These are phyloP conservation scores for Dinoponera quadriceps DNA, from an alignment of 1,140 invertebrate species.

Conservation along the genomic window DNA sequence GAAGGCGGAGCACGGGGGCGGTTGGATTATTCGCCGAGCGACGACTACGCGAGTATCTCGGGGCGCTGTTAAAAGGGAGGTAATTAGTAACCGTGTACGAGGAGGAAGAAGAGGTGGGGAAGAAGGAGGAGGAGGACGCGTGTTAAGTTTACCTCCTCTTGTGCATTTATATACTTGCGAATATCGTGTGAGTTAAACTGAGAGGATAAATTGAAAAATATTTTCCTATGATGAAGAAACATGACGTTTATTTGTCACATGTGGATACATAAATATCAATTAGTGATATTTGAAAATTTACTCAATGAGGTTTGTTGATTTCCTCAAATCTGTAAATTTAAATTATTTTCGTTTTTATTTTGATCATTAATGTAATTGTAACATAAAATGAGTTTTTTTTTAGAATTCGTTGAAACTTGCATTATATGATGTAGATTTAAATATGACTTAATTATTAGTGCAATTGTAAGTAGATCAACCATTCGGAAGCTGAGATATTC, in stretches of 20 bases:
- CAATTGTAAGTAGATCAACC: too few species aligned
- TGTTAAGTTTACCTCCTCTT: background rate
- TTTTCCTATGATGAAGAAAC: background rate
- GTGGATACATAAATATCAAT: too few species aligned
- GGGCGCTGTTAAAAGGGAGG: conserved; percentile 26
- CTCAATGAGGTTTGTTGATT: too few species aligned
- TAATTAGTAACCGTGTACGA: conserved; percentile 43
- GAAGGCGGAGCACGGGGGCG: conserved; percentile 54
- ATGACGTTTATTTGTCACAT: background rate
- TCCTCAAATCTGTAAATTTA: too few species aligned
- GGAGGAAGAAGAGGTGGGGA: background rate
- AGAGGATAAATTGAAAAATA: background rate
- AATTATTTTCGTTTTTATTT: too few species aligned
- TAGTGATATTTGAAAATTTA: too few species aligned
- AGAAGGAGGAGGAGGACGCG: background rate
- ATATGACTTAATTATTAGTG: too few species aligned
- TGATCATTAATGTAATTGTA: too few species aligned
- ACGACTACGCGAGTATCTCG: conserved; percentile 27
- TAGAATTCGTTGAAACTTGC: too few species aligned
- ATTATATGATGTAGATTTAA: too few species aligned
- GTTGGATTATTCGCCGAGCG: conserved; percentile 61
- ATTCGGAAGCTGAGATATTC: too few species aligned
- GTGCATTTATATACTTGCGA: background rate
- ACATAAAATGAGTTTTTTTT: too few species aligned
- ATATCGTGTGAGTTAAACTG: conserved; percentile 4